phyloP scores from a whole-genome alignment of 2,888 invertebrate species.

The Maniola hyperantus region DNA sequence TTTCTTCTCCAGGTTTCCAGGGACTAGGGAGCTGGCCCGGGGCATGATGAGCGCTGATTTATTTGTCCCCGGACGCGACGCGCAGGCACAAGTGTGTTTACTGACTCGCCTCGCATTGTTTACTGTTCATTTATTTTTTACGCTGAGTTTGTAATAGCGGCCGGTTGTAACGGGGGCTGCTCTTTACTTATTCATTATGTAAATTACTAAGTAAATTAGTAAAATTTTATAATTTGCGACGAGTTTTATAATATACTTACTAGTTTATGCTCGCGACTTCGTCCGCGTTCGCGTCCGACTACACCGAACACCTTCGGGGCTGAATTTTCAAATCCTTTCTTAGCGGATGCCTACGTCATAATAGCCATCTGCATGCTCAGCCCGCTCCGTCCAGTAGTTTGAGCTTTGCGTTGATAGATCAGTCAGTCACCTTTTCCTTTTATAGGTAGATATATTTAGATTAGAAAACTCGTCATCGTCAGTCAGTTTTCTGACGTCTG shows the following conservation, averaged over 20 bases:
- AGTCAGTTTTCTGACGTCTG: no score
- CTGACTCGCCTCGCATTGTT: conserved; percentile 56
- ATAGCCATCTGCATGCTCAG: no score
- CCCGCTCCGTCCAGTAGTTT: no score
- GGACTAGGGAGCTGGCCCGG: conserved; percentile 48
- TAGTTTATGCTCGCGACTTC: not conserved
- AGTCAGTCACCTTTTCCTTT: no score
- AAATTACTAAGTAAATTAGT: conserved; percentile 8
- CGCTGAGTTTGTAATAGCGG: conserved; percentile 40
- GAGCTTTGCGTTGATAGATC: no score
- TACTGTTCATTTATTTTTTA: conserved; percentile 60
- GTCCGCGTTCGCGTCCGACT: no score
- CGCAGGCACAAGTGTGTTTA: conserved; percentile 53
- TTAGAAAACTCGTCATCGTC: no score
- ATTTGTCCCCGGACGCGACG: conserved; percentile 53
- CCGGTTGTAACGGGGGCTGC: conserved; percentile 15
- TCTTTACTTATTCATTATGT: conserved; percentile 1
- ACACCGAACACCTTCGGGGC: no score
- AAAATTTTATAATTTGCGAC: not conserved
- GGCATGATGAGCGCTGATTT: conserved; percentile 62
- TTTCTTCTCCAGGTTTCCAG: conserved; percentile 49
- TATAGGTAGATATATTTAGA: no score
- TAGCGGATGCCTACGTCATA: no score
- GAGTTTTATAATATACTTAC: not conserved
- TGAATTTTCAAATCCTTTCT: no score